A percentile compares a stretch with the other conserved stretches of the same genome.
These are phyloP conservation scores for Pinctada fucata DNA, from an alignment of 2,888 invertebrate species.

Conservation along the genomic window DNA sequence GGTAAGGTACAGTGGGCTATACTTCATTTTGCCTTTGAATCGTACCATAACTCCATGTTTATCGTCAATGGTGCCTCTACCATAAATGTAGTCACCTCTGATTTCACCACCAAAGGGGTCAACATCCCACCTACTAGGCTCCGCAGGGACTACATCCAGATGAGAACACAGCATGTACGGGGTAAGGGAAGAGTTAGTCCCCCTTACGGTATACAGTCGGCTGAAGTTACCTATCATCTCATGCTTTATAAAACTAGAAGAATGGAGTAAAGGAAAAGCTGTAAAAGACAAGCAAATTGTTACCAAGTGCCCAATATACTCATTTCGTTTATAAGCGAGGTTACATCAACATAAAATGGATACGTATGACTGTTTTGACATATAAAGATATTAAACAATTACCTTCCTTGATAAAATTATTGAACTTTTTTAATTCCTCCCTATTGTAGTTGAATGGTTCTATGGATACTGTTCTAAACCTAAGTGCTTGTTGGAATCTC, in stretches of 20 bases:
- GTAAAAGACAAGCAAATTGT: conserved; percentile 31
- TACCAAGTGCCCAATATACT: too few species aligned
- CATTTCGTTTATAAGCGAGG: too few species aligned
- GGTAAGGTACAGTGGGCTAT: too few species aligned
- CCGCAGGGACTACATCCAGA: conserved; percentile 79
- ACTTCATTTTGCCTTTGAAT: too few species aligned
- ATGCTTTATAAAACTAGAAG: conserved; percentile 61
- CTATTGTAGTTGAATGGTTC: conserved; percentile 51
- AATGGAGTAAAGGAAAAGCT: conserved; percentile 67
- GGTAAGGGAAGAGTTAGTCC: conserved; percentile 71
- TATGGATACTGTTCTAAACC: conserved; percentile 59
- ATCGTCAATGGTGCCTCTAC: conserved; percentile 79
- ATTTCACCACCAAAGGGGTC: conserved; percentile 78
- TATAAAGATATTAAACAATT: not conserved
- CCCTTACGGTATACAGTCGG: conserved; percentile 77
- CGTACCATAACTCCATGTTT: conserved; percentile 78
- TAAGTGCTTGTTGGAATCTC: conserved; percentile 58
- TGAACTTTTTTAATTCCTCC: conserved; percentile 53
- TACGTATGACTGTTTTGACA: too few species aligned
- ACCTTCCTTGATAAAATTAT: conserved; percentile 60
- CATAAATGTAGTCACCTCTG: conserved; percentile 78
- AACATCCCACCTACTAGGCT: conserved; percentile 66
- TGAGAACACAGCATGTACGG: conserved; percentile 79
- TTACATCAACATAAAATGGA: too few species aligned
- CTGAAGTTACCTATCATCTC: conserved; percentile 76